Conservation (phyloP, 2,888 invertebrate species). For the Balanococcus diminutus region DNA sequence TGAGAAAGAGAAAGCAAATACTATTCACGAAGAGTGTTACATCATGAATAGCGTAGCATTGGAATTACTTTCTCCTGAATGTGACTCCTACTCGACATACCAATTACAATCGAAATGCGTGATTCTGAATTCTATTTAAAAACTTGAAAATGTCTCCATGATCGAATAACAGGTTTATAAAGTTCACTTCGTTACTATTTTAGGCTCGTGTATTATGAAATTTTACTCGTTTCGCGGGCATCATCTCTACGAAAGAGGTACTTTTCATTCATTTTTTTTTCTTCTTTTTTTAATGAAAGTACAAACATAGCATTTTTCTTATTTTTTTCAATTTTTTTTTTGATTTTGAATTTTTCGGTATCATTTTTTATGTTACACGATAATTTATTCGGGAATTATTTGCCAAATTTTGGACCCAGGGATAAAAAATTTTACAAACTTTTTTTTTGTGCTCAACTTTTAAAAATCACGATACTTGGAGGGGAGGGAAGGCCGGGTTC, state of each 20-base stretch:
- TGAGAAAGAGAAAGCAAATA: conserved; percentile 52
- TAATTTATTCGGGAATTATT: no score
- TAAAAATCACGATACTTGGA: no score
- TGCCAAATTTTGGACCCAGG: no score
- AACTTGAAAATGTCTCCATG: conserved; percentile 45
- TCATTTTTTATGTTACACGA: no score
- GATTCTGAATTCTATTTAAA: conserved; percentile 22
- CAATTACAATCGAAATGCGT: conserved; percentile 42
- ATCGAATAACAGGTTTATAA: conserved; percentile 16
- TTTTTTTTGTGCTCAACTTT: no score
- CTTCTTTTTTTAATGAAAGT: no score
- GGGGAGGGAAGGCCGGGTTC: no score
- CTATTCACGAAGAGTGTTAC: conserved; percentile 49
- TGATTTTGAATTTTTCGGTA: no score
- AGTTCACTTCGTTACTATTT: conserved; percentile 3
- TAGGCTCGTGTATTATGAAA: conserved; percentile 4
- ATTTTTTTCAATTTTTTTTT: no score
- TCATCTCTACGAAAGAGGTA: not conserved
- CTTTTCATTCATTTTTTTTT: not conserved
- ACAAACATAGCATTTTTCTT: no score
- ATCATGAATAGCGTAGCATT: conserved; percentile 49
- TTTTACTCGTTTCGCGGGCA: not conserved
- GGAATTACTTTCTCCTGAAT: conserved; percentile 49
- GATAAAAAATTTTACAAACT: no score
- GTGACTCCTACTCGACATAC: conserved; percentile 43